These are phyloP conservation scores for Trichomycterus rosablanca DNA, from an alignment of 2,113 vertebrate species.

Conservation along the genomic window DNA sequence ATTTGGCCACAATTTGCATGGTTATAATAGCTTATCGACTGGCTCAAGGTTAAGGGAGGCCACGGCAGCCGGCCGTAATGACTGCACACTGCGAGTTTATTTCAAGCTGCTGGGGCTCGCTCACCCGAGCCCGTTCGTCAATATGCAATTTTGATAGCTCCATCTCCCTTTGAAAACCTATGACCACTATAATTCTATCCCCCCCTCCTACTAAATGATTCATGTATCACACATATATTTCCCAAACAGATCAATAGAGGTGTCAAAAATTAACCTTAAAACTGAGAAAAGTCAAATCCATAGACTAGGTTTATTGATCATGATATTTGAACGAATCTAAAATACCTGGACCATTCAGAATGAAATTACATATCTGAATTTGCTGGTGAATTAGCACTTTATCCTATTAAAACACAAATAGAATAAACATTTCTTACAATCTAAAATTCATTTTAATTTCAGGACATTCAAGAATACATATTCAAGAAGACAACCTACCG, in stretches of 20 bases:
- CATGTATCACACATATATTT: conserved; percentile 89
- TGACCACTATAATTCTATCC: conserved; percentile 32
- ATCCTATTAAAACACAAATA: too few relatives aligned
- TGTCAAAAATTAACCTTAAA: conserved; percentile 84
- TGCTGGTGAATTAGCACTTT: too few relatives aligned
- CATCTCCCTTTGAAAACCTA: conserved; percentile 83
- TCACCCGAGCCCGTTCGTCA: conserved; percentile 85
- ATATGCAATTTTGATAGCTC: conserved; percentile 94
- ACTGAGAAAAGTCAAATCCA: conserved; percentile 78
- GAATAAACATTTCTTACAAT: too few relatives aligned
- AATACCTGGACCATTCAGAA: conserved; percentile 39
- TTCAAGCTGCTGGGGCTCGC: conserved; percentile 87
- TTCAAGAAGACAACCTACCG: too few relatives aligned
- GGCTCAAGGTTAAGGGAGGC: conserved; percentile 84
- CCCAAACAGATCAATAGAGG: conserved; percentile 90
- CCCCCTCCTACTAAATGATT: conserved; percentile 71
- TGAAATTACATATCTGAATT: background rate
- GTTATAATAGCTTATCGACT: conserved; percentile 98
- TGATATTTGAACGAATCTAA: conserved; percentile 78
- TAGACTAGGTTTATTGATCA: conserved; percentile 85
- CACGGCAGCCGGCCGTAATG: conserved; percentile 81
- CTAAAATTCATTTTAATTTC: too few relatives aligned
- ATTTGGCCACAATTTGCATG: conserved; percentile 93
- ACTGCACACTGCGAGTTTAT: conserved; percentile 84
- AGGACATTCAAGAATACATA: too few relatives aligned